Base-by-base conservation (phyloP, 2,888 invertebrate genomes). In the Lepeophtheirus nordmannii region DNA sequence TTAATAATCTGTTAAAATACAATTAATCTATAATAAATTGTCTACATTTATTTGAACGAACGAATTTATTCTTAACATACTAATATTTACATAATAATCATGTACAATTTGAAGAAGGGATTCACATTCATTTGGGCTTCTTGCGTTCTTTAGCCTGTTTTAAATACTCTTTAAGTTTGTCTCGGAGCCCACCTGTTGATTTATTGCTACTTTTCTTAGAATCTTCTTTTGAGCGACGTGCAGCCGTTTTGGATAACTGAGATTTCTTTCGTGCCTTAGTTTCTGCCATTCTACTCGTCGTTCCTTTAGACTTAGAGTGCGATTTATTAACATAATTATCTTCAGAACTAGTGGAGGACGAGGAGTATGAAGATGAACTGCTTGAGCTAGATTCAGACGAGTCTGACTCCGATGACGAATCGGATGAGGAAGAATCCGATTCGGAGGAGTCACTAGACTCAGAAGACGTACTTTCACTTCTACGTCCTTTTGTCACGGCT, bases 121-220 rank as follows among this genome's bases (percentile, higher is more conserved):
- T 30, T 30, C 3, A 30, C 2, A 7, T 30, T 30, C 7, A 30
- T 30, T 30, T 30, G 3, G 30, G 30, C 30, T 30, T 30, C 30
- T 30, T 30, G 30, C 30, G 30, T 30, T 30, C 30, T 30, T 30
- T 60, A 30, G 60, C 60, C 11, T 60, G 30, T 30, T 60, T 60
- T 30, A 60, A 60, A 30, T 60, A 60, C 23, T 60, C 39, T 7
- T 60, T 60, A 17, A 60, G 60, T n/a, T 60, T 60, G 37, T 60
- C 60, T 22, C 60, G 60, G 30, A 60, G 60, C 7, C 60, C 60
- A 14, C 57, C 30, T 10, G 30, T 38, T 10, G 30, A 23, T 30
- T 60, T 60, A 7, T 8, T 17, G 20, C 37, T 37, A 10, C 10
- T 30, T 22, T 22, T 37, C 60, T 60, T 60, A 17, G 20, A 17